Evolutionary conservation across 2,797 vertebrate genomes (phyloP).

Genomic region (Falco cherrug): DNA sequence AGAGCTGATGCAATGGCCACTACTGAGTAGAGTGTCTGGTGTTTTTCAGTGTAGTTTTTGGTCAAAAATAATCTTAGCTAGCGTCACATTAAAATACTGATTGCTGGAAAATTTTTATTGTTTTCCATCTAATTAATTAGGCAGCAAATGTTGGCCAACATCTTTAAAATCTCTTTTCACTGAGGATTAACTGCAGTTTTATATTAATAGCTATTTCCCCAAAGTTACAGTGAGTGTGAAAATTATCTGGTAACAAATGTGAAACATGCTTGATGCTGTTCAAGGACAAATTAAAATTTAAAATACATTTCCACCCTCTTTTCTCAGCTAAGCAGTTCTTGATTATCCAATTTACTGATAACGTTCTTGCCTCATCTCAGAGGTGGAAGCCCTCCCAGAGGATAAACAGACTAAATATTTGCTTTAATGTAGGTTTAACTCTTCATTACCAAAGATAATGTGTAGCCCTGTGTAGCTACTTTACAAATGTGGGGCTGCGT

Average conservation of each 20-base stretch:
- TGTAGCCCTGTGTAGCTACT: neutral
- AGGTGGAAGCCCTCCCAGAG: conserved; percentile 26
- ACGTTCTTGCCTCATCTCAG: conserved; percentile 38
- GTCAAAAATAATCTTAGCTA: neutral
- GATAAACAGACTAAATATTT: conserved; percentile 29
- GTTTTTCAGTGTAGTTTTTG: neutral
- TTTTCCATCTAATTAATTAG: neutral
- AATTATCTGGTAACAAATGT: conserved; percentile 27
- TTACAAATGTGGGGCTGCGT: neutral
- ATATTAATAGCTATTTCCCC: neutral
- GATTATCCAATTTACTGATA: conserved; percentile 63
- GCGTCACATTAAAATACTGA: neutral
- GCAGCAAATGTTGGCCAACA: neutral
- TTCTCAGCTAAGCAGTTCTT: conserved; percentile 30
- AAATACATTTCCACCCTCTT: conserved; percentile 40
- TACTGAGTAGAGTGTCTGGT: neutral
- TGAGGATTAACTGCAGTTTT: neutral
- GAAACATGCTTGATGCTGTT: conserved; percentile 2
- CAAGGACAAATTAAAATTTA: conserved; percentile 61
- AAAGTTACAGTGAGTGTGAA: conserved; percentile 7
- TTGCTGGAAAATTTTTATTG: neutral
- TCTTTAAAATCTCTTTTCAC: neutral
- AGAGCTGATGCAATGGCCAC: neutral
- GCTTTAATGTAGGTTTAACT: conserved; percentile 12
- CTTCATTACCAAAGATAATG: neutral